Evolutionary conservation across 2,113 vertebrate species (phyloP).

Genomic region (Mixornis gularis): DNA sequence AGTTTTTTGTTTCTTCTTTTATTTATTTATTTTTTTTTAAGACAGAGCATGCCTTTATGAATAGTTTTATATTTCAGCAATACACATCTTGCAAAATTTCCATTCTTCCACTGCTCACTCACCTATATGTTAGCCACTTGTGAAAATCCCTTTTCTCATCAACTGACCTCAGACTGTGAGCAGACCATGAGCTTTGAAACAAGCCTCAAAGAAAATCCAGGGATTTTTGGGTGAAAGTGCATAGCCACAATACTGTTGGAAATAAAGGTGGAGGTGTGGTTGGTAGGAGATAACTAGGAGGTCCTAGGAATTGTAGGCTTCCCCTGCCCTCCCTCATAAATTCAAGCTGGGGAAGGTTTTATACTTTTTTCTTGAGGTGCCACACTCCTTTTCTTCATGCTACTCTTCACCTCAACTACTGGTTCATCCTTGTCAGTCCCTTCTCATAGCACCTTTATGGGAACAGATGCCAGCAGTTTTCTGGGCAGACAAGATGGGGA

Average conservation of each 20-base stretch:
- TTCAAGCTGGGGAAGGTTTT: background rate
- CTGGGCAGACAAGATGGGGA: background rate
- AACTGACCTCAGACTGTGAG: background rate
- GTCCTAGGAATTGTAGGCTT: background rate
- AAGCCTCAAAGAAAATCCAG: background rate
- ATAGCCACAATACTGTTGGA: background rate
- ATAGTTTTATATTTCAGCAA: background rate
- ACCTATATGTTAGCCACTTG: background rate
- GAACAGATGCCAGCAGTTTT: background rate
- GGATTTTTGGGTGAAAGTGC: background rate
- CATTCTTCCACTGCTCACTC: background rate
- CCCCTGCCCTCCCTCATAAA: background rate
- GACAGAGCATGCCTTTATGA: background rate
- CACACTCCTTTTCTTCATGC: background rate
- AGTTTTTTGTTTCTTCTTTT: background rate
- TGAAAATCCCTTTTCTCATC: background rate
- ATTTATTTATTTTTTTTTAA: background rate
- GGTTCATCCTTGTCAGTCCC: background rate
- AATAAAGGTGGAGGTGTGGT: background rate
- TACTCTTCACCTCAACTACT: background rate
- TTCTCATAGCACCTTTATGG: background rate
- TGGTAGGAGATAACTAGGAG: background rate
- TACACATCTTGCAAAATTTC: background rate
- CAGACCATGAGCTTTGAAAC: background rate
- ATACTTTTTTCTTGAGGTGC: background rate